phyloP scores from a whole-genome alignment of 2,888 invertebrate species.

The Andrena haemorrhoa region DNA sequence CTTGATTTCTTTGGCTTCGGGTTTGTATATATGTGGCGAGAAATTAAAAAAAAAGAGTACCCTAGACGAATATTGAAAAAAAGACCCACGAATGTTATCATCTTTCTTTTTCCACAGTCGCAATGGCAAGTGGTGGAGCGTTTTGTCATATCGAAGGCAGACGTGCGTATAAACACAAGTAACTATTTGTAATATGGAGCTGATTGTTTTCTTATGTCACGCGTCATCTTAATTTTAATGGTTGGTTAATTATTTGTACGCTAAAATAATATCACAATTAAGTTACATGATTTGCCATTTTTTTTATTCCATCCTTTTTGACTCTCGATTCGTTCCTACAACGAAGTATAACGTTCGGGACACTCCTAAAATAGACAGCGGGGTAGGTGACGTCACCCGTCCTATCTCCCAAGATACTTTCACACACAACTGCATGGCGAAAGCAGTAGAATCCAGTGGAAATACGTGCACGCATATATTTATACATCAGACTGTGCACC shows the following conservation, averaged over 20 bases:
- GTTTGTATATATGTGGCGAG: neutral
- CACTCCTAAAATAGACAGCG: slow-evolving; percentile 83
- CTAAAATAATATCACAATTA: slow-evolving; percentile 79
- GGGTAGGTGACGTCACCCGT: slow-evolving; percentile 80
- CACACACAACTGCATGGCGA: slow-evolving; percentile 56
- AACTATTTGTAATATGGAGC: slow-evolving; percentile 62
- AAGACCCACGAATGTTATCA: neutral
- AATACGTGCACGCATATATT: slow-evolving; percentile 26
- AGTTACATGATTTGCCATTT: slow-evolving; percentile 74
- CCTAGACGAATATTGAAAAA: neutral
- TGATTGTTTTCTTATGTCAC: slow-evolving; percentile 67
- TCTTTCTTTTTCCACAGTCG: neutral
- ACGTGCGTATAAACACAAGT: slow-evolving; percentile 42
- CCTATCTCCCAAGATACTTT: slow-evolving; percentile 75
- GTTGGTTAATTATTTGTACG: slow-evolving; percentile 83
- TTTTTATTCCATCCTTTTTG: slow-evolving; percentile 66
- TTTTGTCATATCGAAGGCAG: slow-evolving; percentile 58
- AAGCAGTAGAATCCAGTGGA: slow-evolving; percentile 48
- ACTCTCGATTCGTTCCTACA: slow-evolving; percentile 60
- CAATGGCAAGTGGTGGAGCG: slow-evolving; percentile 31
- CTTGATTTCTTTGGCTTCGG: neutral
- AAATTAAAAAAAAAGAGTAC: neutral
- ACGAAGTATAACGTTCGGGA: slow-evolving; percentile 73
- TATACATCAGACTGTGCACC: neutral
- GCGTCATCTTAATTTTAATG: slow-evolving; percentile 71